A percentile compares a stretch with the other conserved stretches of the same genome.
Conservation (phyloP, 2,888 invertebrate genomes). For the Conus canariensis region DNA sequence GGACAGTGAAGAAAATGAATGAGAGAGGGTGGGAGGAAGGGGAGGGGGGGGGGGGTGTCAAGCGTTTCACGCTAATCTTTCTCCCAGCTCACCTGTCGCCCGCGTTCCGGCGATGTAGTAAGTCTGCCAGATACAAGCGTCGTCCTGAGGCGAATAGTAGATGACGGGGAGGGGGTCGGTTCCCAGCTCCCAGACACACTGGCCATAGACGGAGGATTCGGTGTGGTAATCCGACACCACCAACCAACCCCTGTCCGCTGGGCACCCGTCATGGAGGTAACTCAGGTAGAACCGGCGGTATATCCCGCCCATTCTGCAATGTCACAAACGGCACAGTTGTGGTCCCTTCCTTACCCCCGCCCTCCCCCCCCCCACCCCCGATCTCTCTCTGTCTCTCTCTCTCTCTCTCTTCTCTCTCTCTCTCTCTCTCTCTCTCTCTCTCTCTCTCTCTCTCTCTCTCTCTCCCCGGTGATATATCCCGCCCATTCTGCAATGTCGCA, state of each 20-base stretch:
- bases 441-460: too few relatives aligned
- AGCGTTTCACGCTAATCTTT: too few relatives aligned
- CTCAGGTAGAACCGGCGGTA: conserved; percentile 10
- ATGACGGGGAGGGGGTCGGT: not conserved
- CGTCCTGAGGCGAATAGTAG: not conserved
- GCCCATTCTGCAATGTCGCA: too few relatives aligned
- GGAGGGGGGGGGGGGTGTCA: too few relatives aligned
- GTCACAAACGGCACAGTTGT: not conserved
- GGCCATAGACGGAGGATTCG: not conserved
- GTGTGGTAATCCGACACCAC: not conserved
- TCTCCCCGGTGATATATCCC: not conserved
- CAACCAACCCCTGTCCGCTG: not conserved
- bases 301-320: not conserved
- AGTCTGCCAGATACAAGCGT: not conserved
- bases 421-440: too few relatives aligned
- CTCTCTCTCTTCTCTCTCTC: too few relatives aligned
- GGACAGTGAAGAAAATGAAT: too few relatives aligned
- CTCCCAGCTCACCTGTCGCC: not conserved
- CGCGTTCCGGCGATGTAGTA: not conserved
- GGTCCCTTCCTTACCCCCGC: too few relatives aligned
- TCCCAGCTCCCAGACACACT: not conserved
- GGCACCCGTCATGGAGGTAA: not conserved
- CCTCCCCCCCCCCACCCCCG: too few relatives aligned
- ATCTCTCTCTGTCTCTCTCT: not conserved
- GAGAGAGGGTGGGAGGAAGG: too few relatives aligned